Percentiles rank a stretch among this genome's conserved stretches.
phyloP scores from a whole-genome alignment of 2,888 invertebrate genomes.

The Ashinkailepas kermadecensis region DNA sequence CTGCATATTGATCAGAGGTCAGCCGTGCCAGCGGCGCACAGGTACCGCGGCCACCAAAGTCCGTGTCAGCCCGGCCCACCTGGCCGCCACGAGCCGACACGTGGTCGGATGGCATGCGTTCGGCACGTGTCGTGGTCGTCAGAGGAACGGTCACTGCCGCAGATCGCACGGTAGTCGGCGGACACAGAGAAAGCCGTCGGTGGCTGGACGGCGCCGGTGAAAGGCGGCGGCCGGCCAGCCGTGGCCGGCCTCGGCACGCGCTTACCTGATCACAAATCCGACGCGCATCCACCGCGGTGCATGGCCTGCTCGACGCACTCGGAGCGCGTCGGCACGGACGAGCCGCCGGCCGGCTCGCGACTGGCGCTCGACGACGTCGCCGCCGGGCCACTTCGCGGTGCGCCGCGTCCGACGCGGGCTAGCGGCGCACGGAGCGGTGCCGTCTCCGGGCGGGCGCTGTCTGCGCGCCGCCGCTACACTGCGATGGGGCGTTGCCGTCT shows the following conservation, averaged over 20 bases:
- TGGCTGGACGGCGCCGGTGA: background rate
- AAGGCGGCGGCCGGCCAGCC: background rate
- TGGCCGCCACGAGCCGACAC: background rate
- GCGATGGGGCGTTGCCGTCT: background rate
- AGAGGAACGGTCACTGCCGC: background rate
- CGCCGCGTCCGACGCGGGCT: background rate
- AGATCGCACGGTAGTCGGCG: background rate
- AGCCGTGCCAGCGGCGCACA: background rate
- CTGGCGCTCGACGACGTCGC: background rate
- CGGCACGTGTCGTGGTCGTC: background rate
- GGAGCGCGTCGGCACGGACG: background rate
- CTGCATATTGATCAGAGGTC: conserved; percentile 6
- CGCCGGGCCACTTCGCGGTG: background rate
- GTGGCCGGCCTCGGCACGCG: background rate
- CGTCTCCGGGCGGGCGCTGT: background rate
- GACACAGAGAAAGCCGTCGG: background rate
- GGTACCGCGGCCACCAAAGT: background rate
- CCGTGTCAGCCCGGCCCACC: background rate
- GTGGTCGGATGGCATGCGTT: background rate
- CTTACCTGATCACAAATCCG: background rate
- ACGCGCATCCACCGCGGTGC: background rate
- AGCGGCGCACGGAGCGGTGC: background rate
- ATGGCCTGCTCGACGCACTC: background rate
- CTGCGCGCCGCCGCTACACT: background rate
- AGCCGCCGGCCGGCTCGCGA: background rate